Conservation (phyloP, 2,888 invertebrate species). For the Atrina japonica region DNA sequence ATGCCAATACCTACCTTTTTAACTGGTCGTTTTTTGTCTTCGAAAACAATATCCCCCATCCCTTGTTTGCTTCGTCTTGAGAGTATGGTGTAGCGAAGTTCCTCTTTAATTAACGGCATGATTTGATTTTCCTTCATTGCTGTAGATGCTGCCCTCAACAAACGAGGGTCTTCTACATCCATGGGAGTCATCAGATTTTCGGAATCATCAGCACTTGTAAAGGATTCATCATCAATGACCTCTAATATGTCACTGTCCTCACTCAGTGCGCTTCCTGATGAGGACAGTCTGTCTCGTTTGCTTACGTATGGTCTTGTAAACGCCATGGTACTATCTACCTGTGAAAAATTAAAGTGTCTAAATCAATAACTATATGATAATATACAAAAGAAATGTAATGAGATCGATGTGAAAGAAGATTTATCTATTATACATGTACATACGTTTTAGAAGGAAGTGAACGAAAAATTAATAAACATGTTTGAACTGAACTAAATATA, state of each 20-base stretch:
- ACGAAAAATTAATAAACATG: no score
- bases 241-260: slow-evolving; percentile 17
- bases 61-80: slow-evolving; percentile 45
- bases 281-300: slow-evolving; percentile 21
- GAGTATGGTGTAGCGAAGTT: slow-evolving; percentile 55
- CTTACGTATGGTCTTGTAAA: no score
- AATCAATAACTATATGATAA: no score
- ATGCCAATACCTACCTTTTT: slow-evolving; percentile 46
- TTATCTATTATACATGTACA: no score
- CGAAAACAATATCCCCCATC: slow-evolving; percentile 51
- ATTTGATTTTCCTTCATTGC: slow-evolving; percentile 37
- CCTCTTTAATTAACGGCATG: slow-evolving; percentile 58
- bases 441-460: no score
- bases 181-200: no score
- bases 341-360: no score
- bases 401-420: no score
- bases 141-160: slow-evolving; percentile 31
- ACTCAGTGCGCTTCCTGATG: slow-evolving; percentile 22
- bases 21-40: slow-evolving; percentile 43
- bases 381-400: no score
- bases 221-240: slow-evolving; percentile 4
- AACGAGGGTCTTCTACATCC: slow-evolving; percentile 23
- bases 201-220: no score
- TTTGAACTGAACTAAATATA: no score
- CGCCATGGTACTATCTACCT: no score